Conservation (phyloP, 2,888 invertebrate genomes). For the Orthosia cruda region DNA sequence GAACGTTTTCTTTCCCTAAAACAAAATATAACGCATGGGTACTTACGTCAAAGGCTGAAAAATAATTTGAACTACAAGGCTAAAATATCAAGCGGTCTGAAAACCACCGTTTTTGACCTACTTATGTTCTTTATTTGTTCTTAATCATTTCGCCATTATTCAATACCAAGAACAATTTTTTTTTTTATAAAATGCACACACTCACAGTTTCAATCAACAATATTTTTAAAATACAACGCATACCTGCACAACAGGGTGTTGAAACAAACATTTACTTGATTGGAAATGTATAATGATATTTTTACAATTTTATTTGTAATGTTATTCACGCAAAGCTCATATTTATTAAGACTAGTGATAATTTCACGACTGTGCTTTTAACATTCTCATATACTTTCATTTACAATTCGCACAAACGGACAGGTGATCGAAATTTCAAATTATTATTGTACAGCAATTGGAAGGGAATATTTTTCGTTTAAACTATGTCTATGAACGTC, state of each 20-base stretch:
- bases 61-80: background rate
- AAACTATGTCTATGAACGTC: conserved; percentile 18
- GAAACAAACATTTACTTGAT: no score
- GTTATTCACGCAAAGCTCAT: conserved; percentile 41
- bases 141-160: background rate
- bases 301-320: conserved; percentile 2
- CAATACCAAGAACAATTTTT: conserved; percentile 29
- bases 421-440: background rate
- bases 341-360: conserved; percentile 53
- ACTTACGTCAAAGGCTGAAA: background rate
- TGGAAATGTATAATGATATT: background rate
- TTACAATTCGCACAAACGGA: conserved; percentile 32
- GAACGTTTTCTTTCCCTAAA: background rate
- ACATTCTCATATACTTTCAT: conserved; percentile 25
- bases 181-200: conserved; percentile 34
- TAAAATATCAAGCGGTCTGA: background rate
- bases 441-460: conserved; percentile 27
- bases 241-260: conserved; percentile 29
- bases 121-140: background rate
- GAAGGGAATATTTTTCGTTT: conserved; percentile 6
- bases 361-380: conserved; percentile 44
- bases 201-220: conserved; percentile 22
- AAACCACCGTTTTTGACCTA: background rate
- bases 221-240: conserved; percentile 4
- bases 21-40: background rate